Evolutionary conservation across 2,797 vertebrate genomes (phyloP).

Genomic region (Schizopygopsis pylzovi): DNA sequence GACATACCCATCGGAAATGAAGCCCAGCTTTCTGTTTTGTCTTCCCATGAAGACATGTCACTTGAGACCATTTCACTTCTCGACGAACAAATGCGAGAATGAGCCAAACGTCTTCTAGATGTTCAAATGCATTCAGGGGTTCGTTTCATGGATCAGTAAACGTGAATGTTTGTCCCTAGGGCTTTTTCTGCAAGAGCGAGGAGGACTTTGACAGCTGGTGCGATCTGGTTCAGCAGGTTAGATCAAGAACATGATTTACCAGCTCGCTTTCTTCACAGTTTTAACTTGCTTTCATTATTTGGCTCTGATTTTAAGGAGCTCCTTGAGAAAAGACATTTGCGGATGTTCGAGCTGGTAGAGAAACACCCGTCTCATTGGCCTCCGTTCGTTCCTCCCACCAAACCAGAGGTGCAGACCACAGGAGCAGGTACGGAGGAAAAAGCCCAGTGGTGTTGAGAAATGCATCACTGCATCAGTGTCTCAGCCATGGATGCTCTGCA

Average conservation of each 20-base stretch:
- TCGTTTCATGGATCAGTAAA: not conserved
- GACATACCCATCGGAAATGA: not conserved
- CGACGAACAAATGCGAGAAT: not conserved
- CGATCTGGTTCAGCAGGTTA: conserved; percentile 85
- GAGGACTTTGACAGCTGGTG: conserved; percentile 89
- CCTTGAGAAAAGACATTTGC: conserved; percentile 80
- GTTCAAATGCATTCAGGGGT: not conserved
- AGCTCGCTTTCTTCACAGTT: not conserved
- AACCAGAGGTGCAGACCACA: conserved; percentile 87
- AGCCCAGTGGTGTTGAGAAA: too few species aligned
- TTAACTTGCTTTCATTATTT: not conserved
- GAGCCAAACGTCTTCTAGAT: not conserved
- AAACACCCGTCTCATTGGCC: conserved; percentile 88
- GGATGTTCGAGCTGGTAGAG: conserved; percentile 89
- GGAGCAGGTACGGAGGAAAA: conserved; percentile 79
- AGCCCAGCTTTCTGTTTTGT: not conserved
- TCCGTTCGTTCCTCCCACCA: conserved; percentile 84
- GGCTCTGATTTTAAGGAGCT: conserved; percentile 76
- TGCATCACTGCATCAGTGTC: too few species aligned
- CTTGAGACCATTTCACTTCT: not conserved
- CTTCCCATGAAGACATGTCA: not conserved
- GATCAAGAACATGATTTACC: not conserved
- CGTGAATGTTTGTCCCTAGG: conserved; percentile 67
- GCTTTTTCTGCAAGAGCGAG: conserved; percentile 90
- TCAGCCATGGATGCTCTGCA: too few species aligned